Evolutionary conservation across 2,797 vertebrate species (phyloP), one percentile per base, ranked within the genome.

Genomic region (Aplochiton taeniatus): DNA sequence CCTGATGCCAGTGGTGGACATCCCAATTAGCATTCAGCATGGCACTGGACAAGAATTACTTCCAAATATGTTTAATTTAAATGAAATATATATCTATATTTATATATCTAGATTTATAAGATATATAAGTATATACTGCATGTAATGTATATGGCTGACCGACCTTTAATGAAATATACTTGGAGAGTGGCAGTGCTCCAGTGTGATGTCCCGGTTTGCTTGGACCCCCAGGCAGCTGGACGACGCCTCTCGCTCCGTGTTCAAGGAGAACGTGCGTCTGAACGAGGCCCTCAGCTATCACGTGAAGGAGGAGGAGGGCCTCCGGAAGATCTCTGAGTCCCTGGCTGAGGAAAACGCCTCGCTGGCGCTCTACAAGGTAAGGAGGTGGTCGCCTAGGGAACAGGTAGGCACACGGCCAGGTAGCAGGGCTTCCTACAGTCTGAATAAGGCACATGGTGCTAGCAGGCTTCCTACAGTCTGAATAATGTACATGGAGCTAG

Each of bases 221-320:
- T 54, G n/a, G 64, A 74, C 46, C 74, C 52, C 81, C 79, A 98
- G 96, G 79, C 93, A 94, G 78, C 68, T 96, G 83, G 92, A 95
- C 45, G 85, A 84, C 31, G 84, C 86, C 16, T 91, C 91, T 9
- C 93, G 86, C 68, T 85, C 89, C 8, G 91, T 94, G 73, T 94
- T 95, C 81, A 95, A 90, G 85, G 93, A 96, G 82, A 96, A 94
- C 20, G 70, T 94, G 55, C 87, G 83, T 64, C 91, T 98, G 69
- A 94, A 83, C 0, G 91, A 94, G 78, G 85, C 90, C 1, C 89
- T 96, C 41, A 82, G 88, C 47, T 87, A 91, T 80, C 91, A 95
- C 67, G 72, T 93, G 42, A 94, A 91, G 80, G 93, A 94, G 77
- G 81, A 84, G 47, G 85, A 91, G 11, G 80, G 85, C 59, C 76